phyloP scores from a whole-genome alignment of 2,113 vertebrate genomes.

The Oenanthe melanoleuca region DNA sequence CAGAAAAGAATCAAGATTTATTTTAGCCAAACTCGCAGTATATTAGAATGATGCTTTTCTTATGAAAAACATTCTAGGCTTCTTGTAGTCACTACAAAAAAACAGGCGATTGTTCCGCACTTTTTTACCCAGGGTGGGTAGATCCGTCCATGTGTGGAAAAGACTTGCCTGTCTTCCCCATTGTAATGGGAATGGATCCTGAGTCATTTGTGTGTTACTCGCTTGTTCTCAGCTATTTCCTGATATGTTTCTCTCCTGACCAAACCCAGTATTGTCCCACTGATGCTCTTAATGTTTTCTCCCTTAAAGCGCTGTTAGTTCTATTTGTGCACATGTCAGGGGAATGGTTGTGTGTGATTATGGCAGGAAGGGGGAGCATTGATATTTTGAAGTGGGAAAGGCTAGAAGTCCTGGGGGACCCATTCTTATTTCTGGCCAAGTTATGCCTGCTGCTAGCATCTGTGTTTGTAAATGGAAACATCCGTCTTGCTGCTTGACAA shows the following conservation, averaged over 20 bases:
- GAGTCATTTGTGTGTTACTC: background rate
- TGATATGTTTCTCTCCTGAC: background rate
- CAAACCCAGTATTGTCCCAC: background rate
- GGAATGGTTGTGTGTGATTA: background rate
- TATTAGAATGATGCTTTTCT: background rate
- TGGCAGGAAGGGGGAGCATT: background rate
- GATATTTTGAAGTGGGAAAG: background rate
- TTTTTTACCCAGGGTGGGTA: background rate
- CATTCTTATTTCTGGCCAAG: background rate
- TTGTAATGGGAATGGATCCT: conserved; percentile 17
- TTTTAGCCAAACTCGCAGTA: background rate
- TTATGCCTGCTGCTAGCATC: background rate
- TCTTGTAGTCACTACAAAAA: background rate
- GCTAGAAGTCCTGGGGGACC: background rate
- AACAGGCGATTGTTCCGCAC: background rate
- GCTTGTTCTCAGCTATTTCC: conserved; percentile 38
- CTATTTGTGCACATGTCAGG: background rate
- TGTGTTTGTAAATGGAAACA: background rate
- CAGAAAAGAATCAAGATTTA: background rate
- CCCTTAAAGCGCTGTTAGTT: background rate
- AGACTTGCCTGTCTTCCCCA: background rate
- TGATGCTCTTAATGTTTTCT: background rate
- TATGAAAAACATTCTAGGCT: background rate
- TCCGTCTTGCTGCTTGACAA: background rate
- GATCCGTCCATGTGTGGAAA: background rate